Percentiles rank a stretch among this genome's conserved stretches.
phyloP scores from a whole-genome alignment of 2,888 invertebrate genomes.

The Eretmocerus hayati region DNA sequence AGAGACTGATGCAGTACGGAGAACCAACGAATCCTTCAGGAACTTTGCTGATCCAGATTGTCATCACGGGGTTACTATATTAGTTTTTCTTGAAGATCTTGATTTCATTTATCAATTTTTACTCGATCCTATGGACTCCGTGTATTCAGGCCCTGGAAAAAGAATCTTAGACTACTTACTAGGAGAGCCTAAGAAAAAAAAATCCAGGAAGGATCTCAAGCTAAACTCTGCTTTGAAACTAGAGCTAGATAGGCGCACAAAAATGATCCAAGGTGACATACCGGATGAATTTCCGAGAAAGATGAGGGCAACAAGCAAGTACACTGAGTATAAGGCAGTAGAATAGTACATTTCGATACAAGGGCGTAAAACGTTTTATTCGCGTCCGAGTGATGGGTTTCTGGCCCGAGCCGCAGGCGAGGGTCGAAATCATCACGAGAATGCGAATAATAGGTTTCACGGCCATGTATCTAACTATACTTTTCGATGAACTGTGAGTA shows the following conservation, averaged over 20 bases:
- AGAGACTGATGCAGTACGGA: neutral
- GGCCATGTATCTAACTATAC: no score
- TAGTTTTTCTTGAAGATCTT: neutral
- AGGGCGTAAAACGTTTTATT: no score
- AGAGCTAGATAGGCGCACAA: conserved; percentile 4
- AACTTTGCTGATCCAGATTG: neutral
- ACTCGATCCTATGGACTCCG: conserved; percentile 18
- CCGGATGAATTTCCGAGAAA: conserved; percentile 22
- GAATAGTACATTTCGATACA: no score
- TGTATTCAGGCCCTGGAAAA: conserved; percentile 11
- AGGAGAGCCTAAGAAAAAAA: neutral
- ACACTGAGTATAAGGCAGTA: conserved; percentile 20
- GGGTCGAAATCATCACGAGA: no score
- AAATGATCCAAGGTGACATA: conserved; percentile 9
- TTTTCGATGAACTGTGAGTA: no score
- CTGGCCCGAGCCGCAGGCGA: no score
- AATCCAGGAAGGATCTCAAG: no score
- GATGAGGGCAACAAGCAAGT: conserved; percentile 8
- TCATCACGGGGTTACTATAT: neutral
- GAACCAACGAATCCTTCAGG: neutral
- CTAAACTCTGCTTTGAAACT: neutral
- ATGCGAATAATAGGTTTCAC: no score
- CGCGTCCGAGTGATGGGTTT: no score
- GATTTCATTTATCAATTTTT: conserved; percentile 14
- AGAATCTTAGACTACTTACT: conserved; percentile 9